phyloP scores from a whole-genome alignment of 1,140 invertebrate species.

The Pseudomyrmex flavicornis region DNA sequence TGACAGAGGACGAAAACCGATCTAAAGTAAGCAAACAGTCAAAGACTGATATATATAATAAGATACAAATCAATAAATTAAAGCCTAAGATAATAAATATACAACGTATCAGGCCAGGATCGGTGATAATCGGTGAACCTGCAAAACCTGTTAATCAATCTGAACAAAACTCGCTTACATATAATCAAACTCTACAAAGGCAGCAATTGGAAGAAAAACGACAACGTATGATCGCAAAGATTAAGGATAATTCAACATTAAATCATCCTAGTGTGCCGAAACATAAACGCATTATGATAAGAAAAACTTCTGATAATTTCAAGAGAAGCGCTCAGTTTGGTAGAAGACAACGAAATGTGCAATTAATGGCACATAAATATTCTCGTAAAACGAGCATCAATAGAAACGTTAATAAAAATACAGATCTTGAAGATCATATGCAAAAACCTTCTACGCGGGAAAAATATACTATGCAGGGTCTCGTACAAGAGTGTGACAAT shows the following conservation, averaged over 20 bases:
- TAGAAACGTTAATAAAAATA: slow-evolving; percentile 1
- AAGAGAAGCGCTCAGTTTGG: not conserved
- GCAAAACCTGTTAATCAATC: not conserved
- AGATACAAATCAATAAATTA: not conserved
- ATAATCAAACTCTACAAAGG: slow-evolving; percentile 32
- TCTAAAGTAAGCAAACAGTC: not conserved
- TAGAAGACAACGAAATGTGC: slow-evolving; percentile 1
- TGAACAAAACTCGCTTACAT: not conserved
- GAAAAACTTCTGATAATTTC: not conserved
- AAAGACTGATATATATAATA: slow-evolving; percentile 38
- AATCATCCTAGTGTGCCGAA: slow-evolving; percentile 35
- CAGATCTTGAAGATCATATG: not conserved
- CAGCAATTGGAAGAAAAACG: slow-evolving; percentile 76
- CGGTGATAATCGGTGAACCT: not conserved
- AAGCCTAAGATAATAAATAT: slow-evolving; percentile 59
- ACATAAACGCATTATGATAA: not conserved
- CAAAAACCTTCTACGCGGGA: not conserved
- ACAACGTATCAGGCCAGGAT: slow-evolving; percentile 38
- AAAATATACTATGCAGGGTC: not conserved
- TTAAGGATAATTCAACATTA: slow-evolving; percentile 64
- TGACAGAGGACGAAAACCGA: slow-evolving; percentile 56
- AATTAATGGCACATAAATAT: not conserved
- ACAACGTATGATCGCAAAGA: slow-evolving; percentile 74
- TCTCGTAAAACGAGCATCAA: not conserved
- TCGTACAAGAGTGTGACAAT: not conserved